Percentiles rank a stretch among this genome's conserved stretches.
Evolutionary conservation across 2,888 invertebrate species (phyloP).

Genomic region (Scaptomyza polygonia): DNA sequence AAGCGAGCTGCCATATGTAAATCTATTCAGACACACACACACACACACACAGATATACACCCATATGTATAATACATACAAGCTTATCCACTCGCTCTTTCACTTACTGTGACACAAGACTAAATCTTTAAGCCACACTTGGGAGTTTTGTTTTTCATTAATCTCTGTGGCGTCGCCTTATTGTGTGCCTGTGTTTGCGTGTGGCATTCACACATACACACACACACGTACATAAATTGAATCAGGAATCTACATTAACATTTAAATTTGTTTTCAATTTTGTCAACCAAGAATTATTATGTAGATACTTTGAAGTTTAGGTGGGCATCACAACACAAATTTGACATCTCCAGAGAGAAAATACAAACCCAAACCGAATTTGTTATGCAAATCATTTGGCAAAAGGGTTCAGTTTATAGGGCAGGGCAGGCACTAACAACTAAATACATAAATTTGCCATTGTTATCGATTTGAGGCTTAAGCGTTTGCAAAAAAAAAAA

Average conservation of each 20-base stretch:
- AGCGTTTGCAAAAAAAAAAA: constrained; percentile 24
- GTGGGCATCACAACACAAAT: constrained; percentile 38
- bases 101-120: not conserved
- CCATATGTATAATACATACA: not conserved
- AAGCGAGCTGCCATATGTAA: constrained; percentile 19
- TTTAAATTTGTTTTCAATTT: constrained; percentile 81
- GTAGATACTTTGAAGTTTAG: constrained; percentile 32
- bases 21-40: constrained; percentile 2
- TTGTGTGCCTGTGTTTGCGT: constrained; percentile 36
- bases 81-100: constrained; percentile 6
- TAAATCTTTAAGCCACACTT: constrained; percentile 30
- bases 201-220: not conserved
- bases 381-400: constrained; percentile 62
- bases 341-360: constrained; percentile 49
- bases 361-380: constrained; percentile 29
- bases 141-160: constrained; percentile 61
- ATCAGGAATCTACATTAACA: constrained; percentile 68
- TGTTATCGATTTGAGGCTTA: constrained; percentile 34
- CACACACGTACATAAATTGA: constrained; percentile 62
- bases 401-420: constrained; percentile 15
- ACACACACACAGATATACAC: not conserved
- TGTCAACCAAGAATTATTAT: constrained; percentile 56
- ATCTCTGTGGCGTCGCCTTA: constrained; percentile 60
- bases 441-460: constrained; percentile 39
- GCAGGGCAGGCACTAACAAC: constrained; percentile 19